Evolutionary conservation across 2,797 vertebrate genomes (phyloP).

Genomic region (Nyctibius grandis): DNA sequence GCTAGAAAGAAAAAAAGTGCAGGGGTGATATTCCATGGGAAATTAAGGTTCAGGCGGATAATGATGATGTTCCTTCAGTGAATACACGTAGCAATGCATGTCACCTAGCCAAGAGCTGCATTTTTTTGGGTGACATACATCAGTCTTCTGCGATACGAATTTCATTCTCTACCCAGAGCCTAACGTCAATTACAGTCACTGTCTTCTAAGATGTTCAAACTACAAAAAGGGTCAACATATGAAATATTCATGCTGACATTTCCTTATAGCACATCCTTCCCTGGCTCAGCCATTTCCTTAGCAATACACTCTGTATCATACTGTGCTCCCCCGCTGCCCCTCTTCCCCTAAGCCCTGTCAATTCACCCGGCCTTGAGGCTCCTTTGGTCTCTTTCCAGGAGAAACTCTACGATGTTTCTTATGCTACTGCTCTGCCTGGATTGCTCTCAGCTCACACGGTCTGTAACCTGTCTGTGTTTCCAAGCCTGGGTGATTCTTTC

Average conservation of each 20-base stretch:
- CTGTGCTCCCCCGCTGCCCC: background rate
- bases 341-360: background rate
- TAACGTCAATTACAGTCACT: conserved; percentile 28
- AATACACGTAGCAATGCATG: background rate
- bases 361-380: background rate
- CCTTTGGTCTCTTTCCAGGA: background rate
- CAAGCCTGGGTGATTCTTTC: background rate
- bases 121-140: background rate
- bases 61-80: background rate
- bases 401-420: background rate
- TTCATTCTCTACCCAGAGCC: background rate
- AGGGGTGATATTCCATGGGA: background rate
- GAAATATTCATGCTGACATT: conserved; percentile 67
- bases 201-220: conserved; percentile 15
- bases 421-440: background rate
- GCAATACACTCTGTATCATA: background rate
- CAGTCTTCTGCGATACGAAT: background rate
- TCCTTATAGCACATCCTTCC: conserved; percentile 7
- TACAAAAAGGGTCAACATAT: conserved; percentile 50
- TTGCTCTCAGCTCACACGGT: background rate
- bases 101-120: conserved; percentile 2
- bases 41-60: conserved; percentile 15
- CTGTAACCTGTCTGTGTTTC: background rate
- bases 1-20: background rate
- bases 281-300: conserved; percentile 8